A percentile compares a stretch with the other conserved stretches of the same genome.
These are phyloP conservation scores for Agapostemon virescens DNA, from an alignment of 2,888 invertebrate species.

Conservation along the genomic window DNA sequence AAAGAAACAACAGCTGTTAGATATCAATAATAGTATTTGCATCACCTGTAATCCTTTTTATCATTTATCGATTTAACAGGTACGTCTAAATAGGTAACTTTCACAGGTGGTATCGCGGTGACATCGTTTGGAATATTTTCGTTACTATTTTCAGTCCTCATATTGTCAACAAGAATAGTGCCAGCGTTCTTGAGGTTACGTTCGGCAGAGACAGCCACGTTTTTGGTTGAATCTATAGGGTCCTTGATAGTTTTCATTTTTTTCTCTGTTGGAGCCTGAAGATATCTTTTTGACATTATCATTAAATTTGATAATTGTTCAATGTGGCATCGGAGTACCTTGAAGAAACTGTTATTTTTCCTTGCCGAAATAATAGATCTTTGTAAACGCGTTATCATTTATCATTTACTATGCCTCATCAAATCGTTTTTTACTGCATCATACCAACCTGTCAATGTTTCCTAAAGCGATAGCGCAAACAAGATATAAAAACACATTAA, in stretches of 20 bases:
- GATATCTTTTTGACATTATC: constrained; percentile 67
- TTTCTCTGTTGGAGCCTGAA: constrained; percentile 57
- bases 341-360: background rate
- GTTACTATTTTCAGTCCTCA: constrained; percentile 26
- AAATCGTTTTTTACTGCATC: background rate
- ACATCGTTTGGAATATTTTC: background rate
- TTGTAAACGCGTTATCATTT: constrained; percentile 29
- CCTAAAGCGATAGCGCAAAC: too few relatives aligned
- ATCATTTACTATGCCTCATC: background rate
- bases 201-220: background rate
- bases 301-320: background rate
- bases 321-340: constrained; percentile 9
- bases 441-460: background rate
- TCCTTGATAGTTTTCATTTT: constrained; percentile 56
- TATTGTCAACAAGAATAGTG: constrained; percentile 1
- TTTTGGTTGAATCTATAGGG: constrained; percentile 11
- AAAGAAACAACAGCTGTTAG: background rate
- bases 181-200: constrained; percentile 34
- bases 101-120: constrained; percentile 32
- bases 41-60: constrained; percentile 88
- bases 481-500: too few relatives aligned
- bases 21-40: too few relatives aligned
- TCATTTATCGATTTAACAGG: constrained; percentile 89
- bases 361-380: background rate
- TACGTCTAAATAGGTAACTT: constrained; percentile 76